phyloP scores from a whole-genome alignment of 1,140 invertebrate genomes.

The Sitophilus oryzae region DNA sequence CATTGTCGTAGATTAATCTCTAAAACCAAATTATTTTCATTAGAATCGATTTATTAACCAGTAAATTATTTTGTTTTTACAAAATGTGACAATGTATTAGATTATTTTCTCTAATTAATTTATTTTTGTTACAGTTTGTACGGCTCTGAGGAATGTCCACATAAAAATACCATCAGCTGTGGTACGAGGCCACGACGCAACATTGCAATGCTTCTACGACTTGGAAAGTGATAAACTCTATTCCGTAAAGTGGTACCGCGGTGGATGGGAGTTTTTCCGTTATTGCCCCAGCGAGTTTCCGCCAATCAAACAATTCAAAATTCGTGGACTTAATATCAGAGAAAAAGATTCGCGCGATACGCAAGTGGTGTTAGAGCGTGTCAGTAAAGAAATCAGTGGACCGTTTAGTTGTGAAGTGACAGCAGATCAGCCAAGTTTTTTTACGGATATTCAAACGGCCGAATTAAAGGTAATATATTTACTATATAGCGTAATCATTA shows the following conservation, averaged over 20 bases:
- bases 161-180: conserved; percentile 68
- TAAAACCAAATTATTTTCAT: too few relatives aligned
- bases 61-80: too few relatives aligned
- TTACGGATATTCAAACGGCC: conserved; percentile 65
- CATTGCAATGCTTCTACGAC: conserved; percentile 72
- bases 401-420: conserved; percentile 77
- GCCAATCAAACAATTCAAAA: conserved; percentile 27
- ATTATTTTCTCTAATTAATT: neutral
- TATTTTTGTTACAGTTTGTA: conserved; percentile 48
- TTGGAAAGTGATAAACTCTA: conserved; percentile 68
- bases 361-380: conserved; percentile 53
- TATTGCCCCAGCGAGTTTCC: conserved; percentile 53
- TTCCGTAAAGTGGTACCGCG: conserved; percentile 78
- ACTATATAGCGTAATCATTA: too few relatives aligned
- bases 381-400: conserved; percentile 58
- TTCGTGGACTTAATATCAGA: conserved; percentile 27
- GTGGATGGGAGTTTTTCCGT: conserved; percentile 66
- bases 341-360: conserved; percentile 53
- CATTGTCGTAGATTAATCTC: too few relatives aligned
- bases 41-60: too few relatives aligned
- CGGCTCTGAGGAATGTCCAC: conserved; percentile 59
- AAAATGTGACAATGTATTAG: neutral
- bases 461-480: conserved; percentile 44
- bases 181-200: conserved; percentile 64
- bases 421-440: conserved; percentile 77